Base-by-base conservation (phyloP, 2,888 invertebrate genomes). In the Drosophila mayaguana region DNA sequence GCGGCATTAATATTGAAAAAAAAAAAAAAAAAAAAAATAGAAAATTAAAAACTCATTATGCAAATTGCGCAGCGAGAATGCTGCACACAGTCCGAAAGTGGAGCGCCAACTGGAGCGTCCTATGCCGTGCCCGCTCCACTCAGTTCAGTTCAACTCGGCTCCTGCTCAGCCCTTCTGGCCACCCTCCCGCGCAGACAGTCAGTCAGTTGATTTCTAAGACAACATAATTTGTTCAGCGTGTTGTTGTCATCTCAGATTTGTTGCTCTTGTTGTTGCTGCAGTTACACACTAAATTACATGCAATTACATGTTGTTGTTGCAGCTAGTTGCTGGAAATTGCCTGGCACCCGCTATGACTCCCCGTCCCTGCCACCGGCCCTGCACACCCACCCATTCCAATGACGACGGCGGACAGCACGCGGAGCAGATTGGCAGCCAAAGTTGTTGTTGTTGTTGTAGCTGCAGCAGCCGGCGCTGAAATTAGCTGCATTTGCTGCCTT, bases 41-140 rank as follows among this genome's bases (percentile, higher is more conserved):
- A 69, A 66, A 90, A 90, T 90, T 89, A 89, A 91, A 90, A 83
- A 89, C 81, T 86, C 88, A 89, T 91, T 91, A 91, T 91, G 91
- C 83, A 91, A 91, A 91, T 91, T 89, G 80, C 83, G 51, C 71
- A 69, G 59, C 51, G 56, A 45, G 43, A 51, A 34, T 50, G 50
- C 50, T 50, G 50, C 51, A 53, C 51, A 53, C 20, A 20, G 25
- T 50, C 36, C n/a, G 25, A 42, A 48, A 45, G n/a, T 38, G 62
- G 34, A 57, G 45, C 59, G 61, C 70, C 68, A 70, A 70, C 68
- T 70, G 69, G 43, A 62, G 55, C 68, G 54, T 54, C 48, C 50
- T 20, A 38, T 42, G 18, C n/a, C 53, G 22, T 38, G 53, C 53
- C 16, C 36, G 22, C 32, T 34, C 16, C 3, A 11, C n/a, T 43